phyloP scores from a whole-genome alignment of 1,140 invertebrate species.

The Neomicropteryx cornuta region DNA sequence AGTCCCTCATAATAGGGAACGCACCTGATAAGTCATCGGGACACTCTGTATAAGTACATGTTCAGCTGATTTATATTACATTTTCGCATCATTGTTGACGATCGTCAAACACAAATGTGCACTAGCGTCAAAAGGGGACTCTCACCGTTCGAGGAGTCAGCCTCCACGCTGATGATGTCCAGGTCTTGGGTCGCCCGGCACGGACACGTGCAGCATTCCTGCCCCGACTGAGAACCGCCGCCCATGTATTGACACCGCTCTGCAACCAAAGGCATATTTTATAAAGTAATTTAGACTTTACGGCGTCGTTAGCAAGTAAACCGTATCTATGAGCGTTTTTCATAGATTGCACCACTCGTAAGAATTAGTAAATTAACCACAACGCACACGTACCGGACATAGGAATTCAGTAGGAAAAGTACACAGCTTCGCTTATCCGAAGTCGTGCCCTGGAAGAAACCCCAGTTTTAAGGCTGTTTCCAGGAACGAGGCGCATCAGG shows the following conservation, averaged over 20 bases:
- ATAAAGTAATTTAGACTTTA: not conserved
- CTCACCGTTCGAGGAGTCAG: too few relatives aligned
- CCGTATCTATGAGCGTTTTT: not conserved
- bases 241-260: not conserved
- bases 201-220: conserved; percentile 22
- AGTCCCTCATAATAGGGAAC: too few relatives aligned
- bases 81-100: too few relatives aligned
- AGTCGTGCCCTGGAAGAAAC: too few relatives aligned
- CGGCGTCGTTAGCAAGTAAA: not conserved
- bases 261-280: not conserved
- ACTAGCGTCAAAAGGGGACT: too few relatives aligned
- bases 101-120: too few relatives aligned
- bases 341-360: not conserved
- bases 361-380: too few relatives aligned
- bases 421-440: too few relatives aligned
- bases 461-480: too few relatives aligned
- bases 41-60: not conserved
- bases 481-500: too few relatives aligned
- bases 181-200: conserved; percentile 18
- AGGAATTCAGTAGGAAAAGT: too few relatives aligned
- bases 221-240: conserved; percentile 18
- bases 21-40: conserved; percentile 5
- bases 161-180: conserved; percentile 27
- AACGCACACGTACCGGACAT: too few relatives aligned
- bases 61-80: not conserved